Conservation (phyloP, 1,140 invertebrate genomes). For the Calycopis cecrops region DNA sequence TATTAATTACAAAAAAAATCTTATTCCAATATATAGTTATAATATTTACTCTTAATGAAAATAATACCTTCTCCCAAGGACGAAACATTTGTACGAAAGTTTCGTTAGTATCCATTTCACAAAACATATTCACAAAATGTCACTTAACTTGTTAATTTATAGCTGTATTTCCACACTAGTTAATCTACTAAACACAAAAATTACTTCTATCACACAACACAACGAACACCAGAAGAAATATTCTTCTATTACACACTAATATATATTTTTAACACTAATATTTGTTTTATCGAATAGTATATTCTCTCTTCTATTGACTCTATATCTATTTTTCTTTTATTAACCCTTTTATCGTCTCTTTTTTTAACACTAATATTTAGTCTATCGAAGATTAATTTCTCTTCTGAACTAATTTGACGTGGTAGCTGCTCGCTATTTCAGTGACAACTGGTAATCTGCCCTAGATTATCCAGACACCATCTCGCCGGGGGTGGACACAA, state of each 20-base stretch:
- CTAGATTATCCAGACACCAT: conserved; percentile 1
- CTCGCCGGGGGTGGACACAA: neutral
- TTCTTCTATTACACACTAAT: no score
- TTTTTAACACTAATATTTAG: neutral
- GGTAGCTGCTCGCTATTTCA: neutral
- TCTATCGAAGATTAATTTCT: neutral
- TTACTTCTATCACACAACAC: no score
- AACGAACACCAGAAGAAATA: no score
- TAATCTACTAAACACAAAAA: no score
- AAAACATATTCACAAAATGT: neutral
- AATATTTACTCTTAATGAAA: neutral
- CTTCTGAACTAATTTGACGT: neutral
- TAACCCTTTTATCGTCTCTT: no score
- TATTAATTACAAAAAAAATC: no score
- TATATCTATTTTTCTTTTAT: no score
- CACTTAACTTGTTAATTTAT: no score
- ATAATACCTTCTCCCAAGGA: conserved; percentile 5
- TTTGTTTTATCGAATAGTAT: no score
- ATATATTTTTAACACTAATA: no score
- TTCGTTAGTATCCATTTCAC: neutral
- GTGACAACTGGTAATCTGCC: conserved; percentile 7
- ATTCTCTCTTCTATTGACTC: no score
- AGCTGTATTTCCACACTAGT: no score
- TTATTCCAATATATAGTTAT: neutral
- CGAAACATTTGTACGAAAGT: neutral